Evolutionary conservation across 2,113 vertebrate genomes (phyloP).

Genomic region (Alethe castanea): DNA sequence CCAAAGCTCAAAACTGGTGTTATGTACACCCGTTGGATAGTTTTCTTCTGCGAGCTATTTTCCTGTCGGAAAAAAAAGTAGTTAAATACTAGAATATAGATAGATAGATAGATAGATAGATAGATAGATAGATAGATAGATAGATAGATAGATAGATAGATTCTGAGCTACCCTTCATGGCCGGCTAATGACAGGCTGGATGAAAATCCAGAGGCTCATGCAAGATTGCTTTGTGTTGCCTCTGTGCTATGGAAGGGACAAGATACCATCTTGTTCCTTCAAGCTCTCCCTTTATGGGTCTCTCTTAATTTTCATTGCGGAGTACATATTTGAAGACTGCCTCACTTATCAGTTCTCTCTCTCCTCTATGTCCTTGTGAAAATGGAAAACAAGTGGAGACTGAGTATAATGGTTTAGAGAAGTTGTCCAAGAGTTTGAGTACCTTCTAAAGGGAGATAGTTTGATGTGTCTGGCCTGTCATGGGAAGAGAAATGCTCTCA

Average conservation of each 20-base stretch:
- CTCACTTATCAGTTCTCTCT: neutral
- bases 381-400: neutral
- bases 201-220: neutral
- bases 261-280: neutral
- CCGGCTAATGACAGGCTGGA: neutral
- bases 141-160: neutral
- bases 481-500: neutral
- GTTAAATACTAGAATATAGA: neutral
- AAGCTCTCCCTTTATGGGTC: neutral
- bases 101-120: too few relatives aligned
- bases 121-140: neutral
- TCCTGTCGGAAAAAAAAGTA: neutral
- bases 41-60: neutral
- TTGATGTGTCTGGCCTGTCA: neutral
- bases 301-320: neutral
- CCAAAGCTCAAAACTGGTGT: neutral
- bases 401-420: neutral
- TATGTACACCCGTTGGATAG: neutral
- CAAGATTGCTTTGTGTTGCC: neutral
- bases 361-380: neutral
- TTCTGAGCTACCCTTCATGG: neutral
- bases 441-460: neutral
- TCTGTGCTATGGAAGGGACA: neutral
- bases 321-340: neutral
- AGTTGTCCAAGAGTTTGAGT: neutral